Evolutionary conservation across 92 coral and sea anemone genomes (phyloP).

Genomic region (Zoanthus gigantus): DNA sequence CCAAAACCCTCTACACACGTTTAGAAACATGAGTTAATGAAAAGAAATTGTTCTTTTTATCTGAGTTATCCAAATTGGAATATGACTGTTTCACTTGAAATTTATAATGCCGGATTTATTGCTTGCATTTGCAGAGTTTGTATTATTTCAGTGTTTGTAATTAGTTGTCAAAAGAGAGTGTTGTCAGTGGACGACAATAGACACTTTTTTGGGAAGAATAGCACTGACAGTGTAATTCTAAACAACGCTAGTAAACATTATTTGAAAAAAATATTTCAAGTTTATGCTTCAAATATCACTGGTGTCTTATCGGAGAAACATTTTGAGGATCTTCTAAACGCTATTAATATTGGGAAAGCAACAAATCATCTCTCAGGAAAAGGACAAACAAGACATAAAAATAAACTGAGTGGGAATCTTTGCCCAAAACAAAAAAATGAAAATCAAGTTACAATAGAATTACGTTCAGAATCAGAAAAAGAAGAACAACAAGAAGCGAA

Average conservation of each 20-base stretch:
- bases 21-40: not conserved
- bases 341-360: conserved; percentile 42
- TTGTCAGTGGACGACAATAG: not conserved
- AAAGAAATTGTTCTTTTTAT: not conserved
- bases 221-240: conserved; percentile 44
- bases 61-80: conserved; percentile 33
- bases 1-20: not conserved
- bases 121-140: conserved; percentile 28
- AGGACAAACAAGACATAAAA: not conserved
- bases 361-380: conserved; percentile 8
- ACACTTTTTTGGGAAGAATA: not conserved
- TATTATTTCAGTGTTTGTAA: not conserved
- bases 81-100: conserved; percentile 20
- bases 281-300: conserved; percentile 55
- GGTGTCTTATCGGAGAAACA: conserved; percentile 48
- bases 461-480: not conserved
- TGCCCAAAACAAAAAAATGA: not conserved
- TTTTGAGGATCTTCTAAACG: conserved; percentile 58
- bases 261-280: conserved; percentile 58
- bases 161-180: conserved; percentile 23
- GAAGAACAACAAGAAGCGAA: not conserved
- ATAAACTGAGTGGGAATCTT: not conserved
- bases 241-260: conserved; percentile 50
- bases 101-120: not conserved
- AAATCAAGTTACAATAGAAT: not conserved